Conservation (phyloP, 2,888 invertebrate species). For the Cylloceria caligata region DNA sequence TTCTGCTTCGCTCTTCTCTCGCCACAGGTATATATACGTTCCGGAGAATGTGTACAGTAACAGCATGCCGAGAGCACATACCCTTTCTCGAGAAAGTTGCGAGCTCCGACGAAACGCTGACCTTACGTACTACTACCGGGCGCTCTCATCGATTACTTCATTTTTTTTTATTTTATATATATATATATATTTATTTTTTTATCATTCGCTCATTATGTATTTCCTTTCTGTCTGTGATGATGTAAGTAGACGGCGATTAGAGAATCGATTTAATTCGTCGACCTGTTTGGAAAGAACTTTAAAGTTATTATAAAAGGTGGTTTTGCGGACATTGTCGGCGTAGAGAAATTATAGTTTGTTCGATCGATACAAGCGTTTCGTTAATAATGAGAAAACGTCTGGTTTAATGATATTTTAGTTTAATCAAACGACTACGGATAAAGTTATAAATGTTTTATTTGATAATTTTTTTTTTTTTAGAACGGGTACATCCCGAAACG, state of each 20-base stretch:
- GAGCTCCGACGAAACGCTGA: constrained; percentile 80
- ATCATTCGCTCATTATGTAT: constrained; percentile 24
- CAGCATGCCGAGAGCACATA: not conserved
- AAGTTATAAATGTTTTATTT: too few species aligned
- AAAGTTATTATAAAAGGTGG: too few species aligned
- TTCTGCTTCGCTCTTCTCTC: constrained; percentile 38
- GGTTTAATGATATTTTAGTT: too few species aligned
- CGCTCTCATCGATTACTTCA: constrained; percentile 60
- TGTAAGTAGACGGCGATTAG: constrained; percentile 17
- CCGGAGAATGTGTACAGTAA: constrained; percentile 25
- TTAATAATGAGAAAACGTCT: too few species aligned
- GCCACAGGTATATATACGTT: constrained; percentile 31
- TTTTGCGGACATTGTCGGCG: too few species aligned
- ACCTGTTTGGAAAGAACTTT: not conserved
- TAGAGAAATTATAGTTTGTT: too few species aligned
- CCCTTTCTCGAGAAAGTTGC: constrained; percentile 76
- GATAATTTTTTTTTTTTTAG: too few species aligned
- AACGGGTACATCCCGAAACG: too few species aligned
- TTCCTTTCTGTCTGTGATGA: not conserved
- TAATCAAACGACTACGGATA: too few species aligned
- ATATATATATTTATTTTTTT: too few species aligned
- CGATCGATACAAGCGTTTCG: too few species aligned
- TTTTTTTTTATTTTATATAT: constrained; percentile 35
- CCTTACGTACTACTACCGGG: constrained; percentile 80
- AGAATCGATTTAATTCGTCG: not conserved